Evolutionary conservation across 2,113 vertebrate genomes (phyloP).

Genomic region (Leptobrachium leishanense): DNA sequence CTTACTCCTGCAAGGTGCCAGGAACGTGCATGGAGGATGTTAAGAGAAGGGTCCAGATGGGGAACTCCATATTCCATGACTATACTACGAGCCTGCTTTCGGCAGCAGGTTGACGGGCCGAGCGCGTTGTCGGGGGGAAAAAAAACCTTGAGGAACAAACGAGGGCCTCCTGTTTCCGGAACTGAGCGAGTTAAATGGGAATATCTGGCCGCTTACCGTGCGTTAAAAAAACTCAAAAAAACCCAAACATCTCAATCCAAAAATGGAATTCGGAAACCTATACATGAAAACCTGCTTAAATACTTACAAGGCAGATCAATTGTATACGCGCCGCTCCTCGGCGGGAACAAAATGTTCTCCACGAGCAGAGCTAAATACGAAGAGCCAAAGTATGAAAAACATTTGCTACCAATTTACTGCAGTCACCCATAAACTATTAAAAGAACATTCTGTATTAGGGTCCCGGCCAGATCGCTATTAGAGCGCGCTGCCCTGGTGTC

Average conservation of each 20-base stretch:
- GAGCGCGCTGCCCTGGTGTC: constrained; percentile 63
- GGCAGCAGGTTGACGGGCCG: too few species aligned
- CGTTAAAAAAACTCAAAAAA: too few species aligned
- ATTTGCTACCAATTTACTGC: constrained; percentile 74
- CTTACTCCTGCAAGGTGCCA: too few species aligned
- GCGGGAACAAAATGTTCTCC: constrained; percentile 72
- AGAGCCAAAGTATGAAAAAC: constrained; percentile 74
- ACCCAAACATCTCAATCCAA: not conserved
- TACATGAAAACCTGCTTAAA: constrained; percentile 52
- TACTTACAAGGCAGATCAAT: constrained; percentile 65
- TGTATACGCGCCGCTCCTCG: constrained; percentile 66
- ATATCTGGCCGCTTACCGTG: not conserved
- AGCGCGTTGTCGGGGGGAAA: too few species aligned
- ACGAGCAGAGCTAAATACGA: constrained; percentile 67
- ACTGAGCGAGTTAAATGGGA: not conserved
- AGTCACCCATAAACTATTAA: constrained; percentile 78
- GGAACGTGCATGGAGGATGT: too few species aligned
- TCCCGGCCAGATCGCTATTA: constrained; percentile 76
- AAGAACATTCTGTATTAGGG: constrained; percentile 78
- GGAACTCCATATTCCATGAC: too few species aligned
- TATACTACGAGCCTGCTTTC: too few species aligned
- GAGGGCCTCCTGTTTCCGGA: not conserved
- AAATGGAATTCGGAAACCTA: constrained; percentile 3
- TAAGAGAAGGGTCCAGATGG: too few species aligned
- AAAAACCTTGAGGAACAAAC: not conserved